Percentiles rank a stretch among this genome's conserved stretches.
Conservation (phyloP, 2,797 vertebrate species). For the Sebastes umbrosus region DNA sequence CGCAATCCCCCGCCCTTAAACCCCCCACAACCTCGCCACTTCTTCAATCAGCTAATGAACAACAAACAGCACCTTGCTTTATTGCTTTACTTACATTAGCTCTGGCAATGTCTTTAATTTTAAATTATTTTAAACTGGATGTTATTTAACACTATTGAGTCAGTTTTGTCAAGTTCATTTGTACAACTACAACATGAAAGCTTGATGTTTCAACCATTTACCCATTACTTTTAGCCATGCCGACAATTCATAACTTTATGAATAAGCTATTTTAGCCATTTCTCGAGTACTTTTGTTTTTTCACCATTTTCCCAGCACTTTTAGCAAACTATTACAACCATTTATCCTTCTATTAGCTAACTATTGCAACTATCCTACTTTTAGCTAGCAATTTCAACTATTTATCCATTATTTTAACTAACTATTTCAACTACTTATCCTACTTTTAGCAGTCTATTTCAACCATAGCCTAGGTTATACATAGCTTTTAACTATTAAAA, state of each 20-base stretch:
- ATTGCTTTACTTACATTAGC: not conserved
- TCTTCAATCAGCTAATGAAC: conserved; percentile 28
- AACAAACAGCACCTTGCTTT: not conserved
- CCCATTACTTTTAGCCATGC: not conserved
- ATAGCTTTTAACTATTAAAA: not conserved
- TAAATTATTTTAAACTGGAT: not conserved
- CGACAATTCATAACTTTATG: not conserved
- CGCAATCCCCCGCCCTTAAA: conserved; percentile 33
- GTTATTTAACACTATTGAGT: not conserved
- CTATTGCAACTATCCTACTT: not conserved
- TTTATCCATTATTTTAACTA: too few species aligned
- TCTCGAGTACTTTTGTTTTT: not conserved
- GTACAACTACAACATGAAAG: not conserved
- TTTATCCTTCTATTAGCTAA: not conserved
- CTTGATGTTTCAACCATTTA: not conserved
- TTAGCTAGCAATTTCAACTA: too few species aligned
- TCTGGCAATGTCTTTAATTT: not conserved
- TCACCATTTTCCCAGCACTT: not conserved
- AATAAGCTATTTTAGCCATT: not conserved
- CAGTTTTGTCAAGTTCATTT: not conserved
- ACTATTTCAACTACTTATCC: not conserved
- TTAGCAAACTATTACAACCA: not conserved
- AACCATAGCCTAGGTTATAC: too few species aligned
- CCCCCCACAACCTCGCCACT: conserved; percentile 1
- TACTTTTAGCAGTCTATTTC: not conserved